phyloP scores from a whole-genome alignment of 2,113 vertebrate genomes.

The Dissostichus mawsoni region DNA sequence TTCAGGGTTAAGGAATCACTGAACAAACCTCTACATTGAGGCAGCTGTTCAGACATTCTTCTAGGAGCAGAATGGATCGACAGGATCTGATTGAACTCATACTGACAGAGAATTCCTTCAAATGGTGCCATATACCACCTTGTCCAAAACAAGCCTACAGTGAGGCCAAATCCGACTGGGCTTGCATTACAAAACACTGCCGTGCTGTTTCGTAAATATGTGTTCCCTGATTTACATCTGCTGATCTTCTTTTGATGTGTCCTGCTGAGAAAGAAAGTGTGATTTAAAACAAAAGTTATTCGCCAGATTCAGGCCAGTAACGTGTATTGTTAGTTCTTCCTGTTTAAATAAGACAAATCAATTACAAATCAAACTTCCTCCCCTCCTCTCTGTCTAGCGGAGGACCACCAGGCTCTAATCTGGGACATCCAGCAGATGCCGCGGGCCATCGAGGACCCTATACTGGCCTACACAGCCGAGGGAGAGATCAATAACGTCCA shows the following conservation, averaged over 20 bases:
- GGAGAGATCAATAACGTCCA: conserved; percentile 99
- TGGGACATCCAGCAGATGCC: conserved; percentile 99
- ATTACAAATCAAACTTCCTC: conserved; percentile 31
- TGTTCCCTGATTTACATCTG: not conserved
- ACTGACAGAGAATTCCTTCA: not conserved
- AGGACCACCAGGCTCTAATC: conserved; percentile 98
- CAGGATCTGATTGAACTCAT: not conserved
- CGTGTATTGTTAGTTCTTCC: conserved; percentile 22
- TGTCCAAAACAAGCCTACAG: no score
- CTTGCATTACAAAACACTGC: not conserved
- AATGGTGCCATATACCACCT: not conserved
- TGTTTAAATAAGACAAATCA: conserved; percentile 46
- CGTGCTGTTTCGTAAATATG: not conserved
- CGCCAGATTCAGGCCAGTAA: not conserved
- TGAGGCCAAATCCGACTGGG: not conserved
- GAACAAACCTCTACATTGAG: not conserved
- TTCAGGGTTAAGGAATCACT: not conserved
- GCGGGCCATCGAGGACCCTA: conserved; percentile 96
- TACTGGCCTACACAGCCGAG: conserved; percentile 97
- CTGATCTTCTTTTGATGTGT: not conserved
- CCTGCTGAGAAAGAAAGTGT: not conserved
- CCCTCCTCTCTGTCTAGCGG: conserved; percentile 82
- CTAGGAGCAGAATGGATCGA: not conserved
- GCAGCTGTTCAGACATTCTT: not conserved
- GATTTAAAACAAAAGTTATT: not conserved